Base-by-base conservation (phyloP, 2,888 invertebrate genomes). In the Gnatocerus cornutus region DNA sequence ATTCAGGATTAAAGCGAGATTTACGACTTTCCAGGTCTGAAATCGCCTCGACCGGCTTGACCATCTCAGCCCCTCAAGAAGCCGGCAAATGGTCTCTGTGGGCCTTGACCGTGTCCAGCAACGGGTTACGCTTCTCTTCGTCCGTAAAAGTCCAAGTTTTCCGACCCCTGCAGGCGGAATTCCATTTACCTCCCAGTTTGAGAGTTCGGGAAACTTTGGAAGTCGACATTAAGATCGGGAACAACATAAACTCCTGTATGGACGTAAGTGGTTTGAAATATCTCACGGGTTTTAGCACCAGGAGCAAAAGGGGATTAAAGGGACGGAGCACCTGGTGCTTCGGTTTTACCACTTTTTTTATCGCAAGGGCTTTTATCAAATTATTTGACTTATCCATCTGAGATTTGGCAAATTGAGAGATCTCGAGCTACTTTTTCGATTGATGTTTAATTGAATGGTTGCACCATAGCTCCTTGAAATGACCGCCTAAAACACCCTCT, bases 221-320 rank as follows among this genome's bases (percentile, higher is more conserved):
- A 79, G 89, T 90, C n/a, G 90, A 90, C 75, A 90, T 91, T 73
- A 90, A 90, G 82, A 90, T 91, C 67, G 90, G 88, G 0, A 91
- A 90, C 77, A 90, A 90, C 71, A 88, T 90, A 77, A 90, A 90
- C 78, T 89, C 90, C 68, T 91, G 91, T 82, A 89, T 91, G 87
- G 91, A 91, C 79, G 91, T 91, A 80, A 90, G 90, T 63, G 63
- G 33, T 13, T 59, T 41, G 5, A 16, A 27, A 27, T 21, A 41
- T 56, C 37, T 56, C 3, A 29, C 7, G 9, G 6, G n/a, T 33
- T 2, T 33, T 33, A 33, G 7, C 7, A 33, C n/a, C 33, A 33
- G n/a, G 33, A 33, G n/a, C 6, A 29, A 7, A 29, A 29, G 4
- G 29, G 5, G 29, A 7, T 29, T 29, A 29, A 29, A 7, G 7